A percentile compares a stretch with the other conserved stretches of the same genome.
Conservation (phyloP, 2,888 invertebrate species). For the Charanyca ferruginea region DNA sequence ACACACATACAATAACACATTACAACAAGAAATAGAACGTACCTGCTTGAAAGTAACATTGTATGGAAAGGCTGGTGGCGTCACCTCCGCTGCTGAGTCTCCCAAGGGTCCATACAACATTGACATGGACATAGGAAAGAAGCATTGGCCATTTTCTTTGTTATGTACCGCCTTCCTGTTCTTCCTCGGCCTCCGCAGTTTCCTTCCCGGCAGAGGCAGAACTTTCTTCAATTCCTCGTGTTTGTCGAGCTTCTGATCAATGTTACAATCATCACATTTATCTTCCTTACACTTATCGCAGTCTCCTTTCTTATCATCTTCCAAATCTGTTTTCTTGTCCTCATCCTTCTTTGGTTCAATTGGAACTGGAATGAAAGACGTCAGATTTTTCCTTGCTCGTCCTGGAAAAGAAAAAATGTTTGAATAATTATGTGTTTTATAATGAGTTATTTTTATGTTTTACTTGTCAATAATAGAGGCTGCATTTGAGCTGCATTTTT, state of each 20-base stretch:
- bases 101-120: conserved; percentile 96
- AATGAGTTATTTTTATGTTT: background rate
- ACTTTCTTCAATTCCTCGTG: conserved; percentile 80
- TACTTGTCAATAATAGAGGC: background rate
- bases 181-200: conserved; percentile 80
- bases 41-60: conserved; percentile 98
- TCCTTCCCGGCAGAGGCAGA: conserved; percentile 72
- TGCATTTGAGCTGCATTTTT: no score
- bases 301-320: conserved; percentile 78
- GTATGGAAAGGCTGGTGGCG: conserved; percentile 94
- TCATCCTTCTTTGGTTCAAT: conserved; percentile 78
- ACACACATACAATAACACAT: no score
- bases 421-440: background rate
- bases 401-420: conserved; percentile 75
- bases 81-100: conserved; percentile 87
- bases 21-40: conserved; percentile 56
- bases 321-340: conserved; percentile 79
- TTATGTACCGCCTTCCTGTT: conserved; percentile 84
- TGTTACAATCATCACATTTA: conserved; percentile 79
- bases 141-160: conserved; percentile 83
- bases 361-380: conserved; percentile 86
- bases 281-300: conserved; percentile 81
- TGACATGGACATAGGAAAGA: conserved; percentile 97
- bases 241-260: conserved; percentile 79
- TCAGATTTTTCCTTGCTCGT: conserved; percentile 85